These are phyloP conservation scores for Drosophila pachea DNA, from an alignment of 1,140 invertebrate genomes.

Conservation along the genomic window DNA sequence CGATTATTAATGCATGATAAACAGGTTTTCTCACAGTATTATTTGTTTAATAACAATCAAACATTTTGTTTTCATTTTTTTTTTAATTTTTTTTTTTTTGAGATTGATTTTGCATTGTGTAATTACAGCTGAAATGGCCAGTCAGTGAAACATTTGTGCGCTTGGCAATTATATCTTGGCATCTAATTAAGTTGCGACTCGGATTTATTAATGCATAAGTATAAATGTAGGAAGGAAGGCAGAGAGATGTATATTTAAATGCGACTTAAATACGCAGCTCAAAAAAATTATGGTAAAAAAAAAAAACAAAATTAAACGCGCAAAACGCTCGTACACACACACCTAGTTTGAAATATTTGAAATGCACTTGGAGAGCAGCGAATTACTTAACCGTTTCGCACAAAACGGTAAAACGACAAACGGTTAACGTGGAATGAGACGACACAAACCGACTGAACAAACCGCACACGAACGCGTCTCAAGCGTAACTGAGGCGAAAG, in stretches of 20 bases:
- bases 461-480: conserved; percentile 42
- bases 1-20: conserved; percentile 26
- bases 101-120: conserved; percentile 8
- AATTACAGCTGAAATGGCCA: background rate
- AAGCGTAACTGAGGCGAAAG: conserved; percentile 18
- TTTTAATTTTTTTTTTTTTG: conserved; percentile 1
- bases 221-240: too few relatives aligned
- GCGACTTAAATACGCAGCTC: background rate
- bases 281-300: background rate
- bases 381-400: conserved; percentile 37
- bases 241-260: background rate
- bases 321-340: conserved; percentile 13
- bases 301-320: background rate
- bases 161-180: conserved; percentile 5
- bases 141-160: background rate
- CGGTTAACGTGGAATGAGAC: background rate
- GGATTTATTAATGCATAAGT: background rate
- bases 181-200: conserved; percentile 16
- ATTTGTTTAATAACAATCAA: conserved; percentile 35
- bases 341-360: conserved; percentile 27
- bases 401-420: conserved; percentile 1
- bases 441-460: background rate
- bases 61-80: background rate
- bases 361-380: conserved; percentile 25
- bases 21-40: conserved; percentile 32